Base-by-base conservation (phyloP, 2,113 vertebrate genomes). In the Xenopus borealis region DNA sequence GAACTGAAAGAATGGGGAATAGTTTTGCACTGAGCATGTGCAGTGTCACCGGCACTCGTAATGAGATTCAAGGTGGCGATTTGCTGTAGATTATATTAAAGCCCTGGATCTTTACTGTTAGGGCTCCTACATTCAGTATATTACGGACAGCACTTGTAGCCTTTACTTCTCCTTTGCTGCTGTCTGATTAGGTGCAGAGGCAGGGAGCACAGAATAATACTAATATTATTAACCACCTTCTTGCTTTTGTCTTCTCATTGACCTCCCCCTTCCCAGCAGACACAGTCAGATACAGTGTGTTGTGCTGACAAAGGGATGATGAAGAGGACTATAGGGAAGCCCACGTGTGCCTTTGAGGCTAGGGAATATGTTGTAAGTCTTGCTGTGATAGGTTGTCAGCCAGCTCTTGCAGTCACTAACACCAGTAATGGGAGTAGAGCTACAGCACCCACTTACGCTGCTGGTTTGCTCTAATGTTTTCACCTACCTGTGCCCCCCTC, bases 361-460 rank as follows among this genome's bases (percentile, higher is more conserved):
- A 97, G 96, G 91, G 94, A 94, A 78, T 96, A 96, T 85, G 89
- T 98, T 93, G 96, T 98, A 98, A 98, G 97, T 98, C 85, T 78
- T 75, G 78, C 83, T 79, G 87, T 82, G 88, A 81, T 69, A 80
- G 78, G 62, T 71, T 75, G 80, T 80, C 83, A 69, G 79, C 62
- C 83, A 55, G 79, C 87, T 78, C 79, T 74, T 82, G 69, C 87
- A 90, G 87, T 80, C 92, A 88, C 87, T 91, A 89, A 93, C 88
- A 91, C 90, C 89, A 77, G 79, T 80, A 84, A 85, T 78, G 83
- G 80, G 16, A 47, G 73, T 50, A 33, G 71, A 78, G 64, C 77
- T 23, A 73, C 80, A 81, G 80, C 50, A 10, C 45, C 14, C 2
- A 30, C 33, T 12, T 10, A 18, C 7, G 1, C 46, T 20, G 44